Evolutionary conservation across 2,888 invertebrate species (phyloP), one percentile per base, ranked within the genome.

Genomic region (Chrysodeixis includens): DNA sequence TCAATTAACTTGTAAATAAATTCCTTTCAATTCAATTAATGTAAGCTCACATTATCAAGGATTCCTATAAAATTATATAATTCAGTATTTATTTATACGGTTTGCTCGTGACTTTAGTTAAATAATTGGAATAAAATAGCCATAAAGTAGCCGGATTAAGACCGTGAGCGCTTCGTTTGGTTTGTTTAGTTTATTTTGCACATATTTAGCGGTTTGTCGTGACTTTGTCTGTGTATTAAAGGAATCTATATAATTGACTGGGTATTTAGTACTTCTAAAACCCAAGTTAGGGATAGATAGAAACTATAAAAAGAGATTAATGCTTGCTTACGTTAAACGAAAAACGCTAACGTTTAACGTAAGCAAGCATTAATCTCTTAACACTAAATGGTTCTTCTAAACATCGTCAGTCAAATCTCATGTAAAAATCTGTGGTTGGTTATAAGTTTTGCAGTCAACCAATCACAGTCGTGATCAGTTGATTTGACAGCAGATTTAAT

Each of bases 71-170:
- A 20, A 20, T 49, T 49, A 49, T 20, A 49, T 49, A 18, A 49
- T 20, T 20, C 20, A 58, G 51, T 51, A 54, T 59, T 54, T 46
- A 55, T 30, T 1, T 20, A 46, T 32, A 20, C 70, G 57, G 46
- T 59, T 32, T 66, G 53, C 10, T 67, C 62, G 56, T 49, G 69
- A 55, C 70, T 69, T 73, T 65, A 77, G 71, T 74, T 75, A 69
- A 72, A 79, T 80, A 82, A 85, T 84, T 85, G 74, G 72, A 79
- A 84, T 87, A 84, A 86, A 83, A 82, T 73, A 73, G 66, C 81
- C 73, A 86, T 86, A 85, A 88, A 84, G 65, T 74, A 69, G 76
- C 69, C 71, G 63, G 65, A 40, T 68, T 71, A 77, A 74, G 83
- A 85, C 85, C 76, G 75, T 74, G 78, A 78, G 77, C 69, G 69